Base-by-base conservation (phyloP, 2,888 invertebrate species). In the Pseudococcus jackbeardsleyi region DNA sequence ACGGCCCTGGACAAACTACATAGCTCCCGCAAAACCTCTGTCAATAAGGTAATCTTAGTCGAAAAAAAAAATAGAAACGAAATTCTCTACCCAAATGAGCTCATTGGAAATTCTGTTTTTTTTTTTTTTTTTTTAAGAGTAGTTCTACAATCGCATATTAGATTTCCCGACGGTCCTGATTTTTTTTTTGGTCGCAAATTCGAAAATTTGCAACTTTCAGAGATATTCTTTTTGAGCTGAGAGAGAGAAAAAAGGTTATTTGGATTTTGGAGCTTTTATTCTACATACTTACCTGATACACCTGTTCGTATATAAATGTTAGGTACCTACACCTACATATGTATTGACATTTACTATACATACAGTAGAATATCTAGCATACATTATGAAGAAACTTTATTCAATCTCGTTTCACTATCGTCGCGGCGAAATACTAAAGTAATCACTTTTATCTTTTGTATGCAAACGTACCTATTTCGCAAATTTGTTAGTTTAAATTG, bases 401-500 rank as follows among this genome's bases (percentile, higher is more conserved):
- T 72, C 68, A 72, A 72, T 72, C 68, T 72, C 26, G 19, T 19
- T 6, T 72, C 26, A 15, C 26, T 72, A 72, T 19, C 12, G 68
- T 33, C 26, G 26, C 68, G 33, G n/a, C 68, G 68, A 72, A 72
- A 72, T 72, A 26, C 68, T 72, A 72, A 72, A 72, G 68, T 72
- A 72, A 72, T 72, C 68, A 72, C 68, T 72, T 72, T 72, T 72
- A 72, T 72, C 68, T 72, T 72, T 72, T 72, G 68, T 72, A 72
- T 72, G 68, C 68, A 72, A 72, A 72, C 68, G 68, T 12, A 72
- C 68, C 33, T 12, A 72, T 72, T 72, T 72, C 33, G 68, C 26
- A 72, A 72, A 72, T 72, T 72, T 72, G 68, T 72, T 72, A 72
- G 68, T 72, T 72, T 72, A 72, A 72, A 72, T 72, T 72, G 68